These are phyloP conservation scores for Albula glossodonta DNA, from an alignment of 2,113 vertebrate species.

Conservation along the genomic window DNA sequence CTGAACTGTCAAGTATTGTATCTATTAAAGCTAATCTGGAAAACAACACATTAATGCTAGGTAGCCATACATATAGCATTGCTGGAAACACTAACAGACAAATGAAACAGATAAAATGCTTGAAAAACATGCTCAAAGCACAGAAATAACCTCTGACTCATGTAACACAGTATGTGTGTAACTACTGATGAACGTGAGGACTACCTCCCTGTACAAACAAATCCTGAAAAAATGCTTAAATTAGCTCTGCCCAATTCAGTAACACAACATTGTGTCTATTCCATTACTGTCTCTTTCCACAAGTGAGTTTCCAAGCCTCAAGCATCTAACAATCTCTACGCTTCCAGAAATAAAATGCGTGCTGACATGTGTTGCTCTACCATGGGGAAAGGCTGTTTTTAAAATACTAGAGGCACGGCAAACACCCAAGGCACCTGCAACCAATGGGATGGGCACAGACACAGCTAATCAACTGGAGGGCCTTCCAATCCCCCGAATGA, in stretches of 20 bases:
- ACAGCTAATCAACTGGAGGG: constrained; percentile 46
- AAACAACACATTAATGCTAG: not conserved
- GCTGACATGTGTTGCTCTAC: not conserved
- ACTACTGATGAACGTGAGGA: not conserved
- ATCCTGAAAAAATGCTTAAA: not conserved
- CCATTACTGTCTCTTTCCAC: not conserved
- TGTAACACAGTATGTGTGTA: not conserved
- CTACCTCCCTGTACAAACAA: not conserved
- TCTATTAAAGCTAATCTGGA: no score
- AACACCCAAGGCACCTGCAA: constrained; percentile 18
- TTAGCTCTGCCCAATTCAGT: not conserved
- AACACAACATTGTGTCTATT: not conserved
- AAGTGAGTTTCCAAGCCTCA: not conserved
- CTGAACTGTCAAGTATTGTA: not conserved
- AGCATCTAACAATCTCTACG: constrained; percentile 8
- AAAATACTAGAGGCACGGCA: not conserved
- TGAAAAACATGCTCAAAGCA: not conserved
- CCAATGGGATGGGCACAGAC: constrained; percentile 13
- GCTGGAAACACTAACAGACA: not conserved
- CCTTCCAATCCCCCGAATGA: constrained; percentile 43
- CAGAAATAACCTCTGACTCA: not conserved
- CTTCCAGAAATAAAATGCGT: not conserved
- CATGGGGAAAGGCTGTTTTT: not conserved
- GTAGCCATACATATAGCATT: not conserved
- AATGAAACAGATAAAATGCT: no score